These are phyloP conservation scores for Ophioninae sp. DNA, from an alignment of 2,888 invertebrate genomes.

Conservation along the genomic window DNA sequence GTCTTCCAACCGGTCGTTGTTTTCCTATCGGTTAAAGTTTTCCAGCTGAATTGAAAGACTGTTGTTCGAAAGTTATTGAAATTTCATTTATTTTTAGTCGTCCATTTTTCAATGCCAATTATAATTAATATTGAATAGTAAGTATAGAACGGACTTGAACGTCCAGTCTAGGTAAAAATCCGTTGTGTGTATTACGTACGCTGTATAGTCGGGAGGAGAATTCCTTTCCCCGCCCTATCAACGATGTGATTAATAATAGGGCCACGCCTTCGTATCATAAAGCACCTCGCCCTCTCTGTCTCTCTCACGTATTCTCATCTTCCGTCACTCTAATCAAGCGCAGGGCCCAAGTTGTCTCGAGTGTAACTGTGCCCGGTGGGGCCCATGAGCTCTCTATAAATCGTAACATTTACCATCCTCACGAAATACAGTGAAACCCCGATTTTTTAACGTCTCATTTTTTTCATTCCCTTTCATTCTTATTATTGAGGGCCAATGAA, in stretches of 20 bases:
- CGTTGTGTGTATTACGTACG: constrained; percentile 1
- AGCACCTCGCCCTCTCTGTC: constrained; percentile 35
- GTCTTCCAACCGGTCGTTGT: too few species aligned
- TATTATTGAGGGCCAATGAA: too few species aligned
- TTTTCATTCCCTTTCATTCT: too few species aligned
- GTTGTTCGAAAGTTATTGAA: not conserved
- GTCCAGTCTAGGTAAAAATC: constrained; percentile 15
- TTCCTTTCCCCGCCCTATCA: constrained; percentile 52
- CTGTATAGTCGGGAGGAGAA: constrained; percentile 56
- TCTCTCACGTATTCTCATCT: constrained; percentile 36
- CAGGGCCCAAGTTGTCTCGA: constrained; percentile 45
- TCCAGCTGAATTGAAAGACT: not conserved
- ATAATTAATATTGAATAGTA: too few species aligned
- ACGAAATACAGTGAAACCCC: not conserved
- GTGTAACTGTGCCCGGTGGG: constrained; percentile 23
- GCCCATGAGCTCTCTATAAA: constrained; percentile 31
- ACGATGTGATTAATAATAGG: constrained; percentile 72
- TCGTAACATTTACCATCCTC: not conserved
- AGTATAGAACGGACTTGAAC: too few species aligned
- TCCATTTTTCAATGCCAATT: too few species aligned
- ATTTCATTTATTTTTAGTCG: too few species aligned
- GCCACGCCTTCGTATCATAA: constrained; percentile 66
- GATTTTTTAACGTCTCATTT: too few species aligned
- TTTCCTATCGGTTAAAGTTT: too few species aligned
- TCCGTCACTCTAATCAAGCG: constrained; percentile 53